Evolutionary conservation across 2,888 invertebrate species (phyloP).

Genomic region (Ferrisia virgata): DNA sequence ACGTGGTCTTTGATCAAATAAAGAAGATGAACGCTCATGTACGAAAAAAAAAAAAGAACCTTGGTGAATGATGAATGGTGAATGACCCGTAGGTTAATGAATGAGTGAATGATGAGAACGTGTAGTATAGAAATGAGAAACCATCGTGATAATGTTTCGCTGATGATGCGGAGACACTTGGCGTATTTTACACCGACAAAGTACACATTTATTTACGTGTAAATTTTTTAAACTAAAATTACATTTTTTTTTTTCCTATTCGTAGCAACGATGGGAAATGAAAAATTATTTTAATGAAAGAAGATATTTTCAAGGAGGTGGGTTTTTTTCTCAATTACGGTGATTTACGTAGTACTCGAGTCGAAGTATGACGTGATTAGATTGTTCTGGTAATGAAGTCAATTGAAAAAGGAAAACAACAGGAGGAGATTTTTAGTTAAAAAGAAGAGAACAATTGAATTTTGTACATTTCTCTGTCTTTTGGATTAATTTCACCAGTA

Average conservation of each 20-base stretch:
- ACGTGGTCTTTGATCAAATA: neutral
- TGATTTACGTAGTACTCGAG: too few species aligned
- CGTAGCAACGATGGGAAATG: neutral
- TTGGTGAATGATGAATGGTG: constrained; percentile 21
- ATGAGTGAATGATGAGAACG: constrained; percentile 24
- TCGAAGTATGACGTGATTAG: too few species aligned
- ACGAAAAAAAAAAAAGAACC: too few species aligned
- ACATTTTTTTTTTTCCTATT: neutral
- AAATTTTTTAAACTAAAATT: neutral
- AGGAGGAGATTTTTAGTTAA: too few species aligned
- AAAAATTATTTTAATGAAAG: neutral
- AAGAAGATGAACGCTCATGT: neutral
- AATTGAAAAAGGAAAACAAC: too few species aligned
- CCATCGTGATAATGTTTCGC: neutral
- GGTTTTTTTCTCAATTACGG: too few species aligned
- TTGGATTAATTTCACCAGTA: too few species aligned
- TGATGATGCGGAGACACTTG: constrained; percentile 21
- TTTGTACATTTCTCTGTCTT: too few species aligned
- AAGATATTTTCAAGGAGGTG: neutral
- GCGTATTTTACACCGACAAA: constrained; percentile 8
- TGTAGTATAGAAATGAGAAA: neutral
- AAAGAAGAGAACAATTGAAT: too few species aligned
- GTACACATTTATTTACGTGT: neutral
- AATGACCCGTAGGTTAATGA: constrained; percentile 29
- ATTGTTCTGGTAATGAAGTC: too few species aligned